These are phyloP conservation scores for Exaiptasia diaphana DNA, from an alignment of 64 coral and sea anemone species.

Conservation along the genomic window DNA sequence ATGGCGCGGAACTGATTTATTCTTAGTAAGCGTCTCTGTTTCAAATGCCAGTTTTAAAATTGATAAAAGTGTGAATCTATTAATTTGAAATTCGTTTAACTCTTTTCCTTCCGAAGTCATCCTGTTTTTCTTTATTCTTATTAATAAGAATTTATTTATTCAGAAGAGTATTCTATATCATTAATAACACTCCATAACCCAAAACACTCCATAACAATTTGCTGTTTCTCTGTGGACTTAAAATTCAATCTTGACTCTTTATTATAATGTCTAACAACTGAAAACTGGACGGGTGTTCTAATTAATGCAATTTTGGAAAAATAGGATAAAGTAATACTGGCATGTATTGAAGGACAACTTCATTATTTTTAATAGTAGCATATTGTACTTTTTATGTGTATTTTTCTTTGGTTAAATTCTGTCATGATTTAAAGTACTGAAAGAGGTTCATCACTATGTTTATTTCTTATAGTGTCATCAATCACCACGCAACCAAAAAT, in stretches of 20 bases:
- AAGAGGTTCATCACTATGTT: neutral
- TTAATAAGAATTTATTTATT: too few species aligned
- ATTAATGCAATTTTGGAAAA: too few species aligned
- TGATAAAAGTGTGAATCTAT: neutral
- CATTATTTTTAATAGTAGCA: neutral
- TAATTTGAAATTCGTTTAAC: neutral
- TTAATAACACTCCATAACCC: too few species aligned
- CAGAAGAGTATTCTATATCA: too few species aligned
- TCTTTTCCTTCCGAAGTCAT: neutral
- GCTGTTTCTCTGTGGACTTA: too few species aligned
- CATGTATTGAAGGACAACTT: too few species aligned
- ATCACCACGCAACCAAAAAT: slow-evolving; percentile 25
- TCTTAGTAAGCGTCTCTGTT: neutral
- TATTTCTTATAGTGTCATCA: neutral
- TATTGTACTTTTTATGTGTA: neutral
- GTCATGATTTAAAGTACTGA: neutral
- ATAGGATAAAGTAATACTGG: too few species aligned
- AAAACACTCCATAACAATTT: too few species aligned
- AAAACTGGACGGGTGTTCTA: too few species aligned
- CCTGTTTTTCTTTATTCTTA: too few species aligned
- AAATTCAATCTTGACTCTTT: too few species aligned
- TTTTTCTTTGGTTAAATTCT: neutral
- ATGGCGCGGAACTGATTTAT: neutral
- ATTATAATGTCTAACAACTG: too few species aligned
- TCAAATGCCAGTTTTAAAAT: neutral